A percentile compares a stretch with the other conserved stretches of the same genome.
phyloP scores from a whole-genome alignment of 2,797 vertebrate genomes.

The Neosalanx taihuensis region DNA sequence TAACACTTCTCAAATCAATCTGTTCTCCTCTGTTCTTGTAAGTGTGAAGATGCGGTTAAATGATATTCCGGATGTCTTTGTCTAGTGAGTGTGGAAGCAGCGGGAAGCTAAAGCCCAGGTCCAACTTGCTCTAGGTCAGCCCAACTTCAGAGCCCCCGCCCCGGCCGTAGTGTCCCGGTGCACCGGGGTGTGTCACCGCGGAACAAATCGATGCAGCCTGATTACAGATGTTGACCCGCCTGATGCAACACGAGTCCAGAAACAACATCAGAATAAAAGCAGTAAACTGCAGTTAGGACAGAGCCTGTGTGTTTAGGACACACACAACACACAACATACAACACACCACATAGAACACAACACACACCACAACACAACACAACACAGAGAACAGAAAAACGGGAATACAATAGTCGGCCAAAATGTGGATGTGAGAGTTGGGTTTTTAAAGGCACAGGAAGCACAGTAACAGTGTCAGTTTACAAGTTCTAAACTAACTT shows the following conservation, averaged over 20 bases:
- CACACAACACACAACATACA: not conserved
- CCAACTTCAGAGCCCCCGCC: no score
- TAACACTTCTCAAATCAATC: no score
- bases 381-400: not conserved
- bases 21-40: no score
- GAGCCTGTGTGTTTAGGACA: not conserved
- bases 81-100: no score
- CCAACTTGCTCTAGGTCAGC: no score
- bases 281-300: not conserved
- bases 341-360: no score
- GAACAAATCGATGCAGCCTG: not conserved
- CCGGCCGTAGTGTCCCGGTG: not conserved
- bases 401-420: not conserved
- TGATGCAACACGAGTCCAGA: not conserved
- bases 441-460: not conserved
- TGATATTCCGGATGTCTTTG: no score
- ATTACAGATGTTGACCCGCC: not conserved
- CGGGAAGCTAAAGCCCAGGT: no score
- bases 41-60: no score
- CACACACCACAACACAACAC: no score
- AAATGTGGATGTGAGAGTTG: not conserved
- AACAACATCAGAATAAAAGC: not conserved
- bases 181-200: not conserved
- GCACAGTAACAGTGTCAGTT: no score
- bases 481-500: no score